phyloP scores from a whole-genome alignment of 2,113 vertebrate species.

The Rhinolophus sinicus region DNA sequence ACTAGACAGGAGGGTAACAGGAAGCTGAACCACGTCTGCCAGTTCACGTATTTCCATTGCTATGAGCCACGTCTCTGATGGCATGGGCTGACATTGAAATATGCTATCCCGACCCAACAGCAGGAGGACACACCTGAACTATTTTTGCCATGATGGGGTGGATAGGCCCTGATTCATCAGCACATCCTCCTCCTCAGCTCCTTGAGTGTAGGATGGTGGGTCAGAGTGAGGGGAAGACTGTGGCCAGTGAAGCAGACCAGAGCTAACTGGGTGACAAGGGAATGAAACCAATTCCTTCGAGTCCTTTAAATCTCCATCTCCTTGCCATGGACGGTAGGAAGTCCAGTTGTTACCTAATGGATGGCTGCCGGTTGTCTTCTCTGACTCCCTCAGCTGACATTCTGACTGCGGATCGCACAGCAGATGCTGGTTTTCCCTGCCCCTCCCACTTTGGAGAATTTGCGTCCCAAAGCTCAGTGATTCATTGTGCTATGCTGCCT shows the following conservation, averaged over 20 bases:
- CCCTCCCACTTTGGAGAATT: constrained; percentile 24
- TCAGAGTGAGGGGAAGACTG: neutral
- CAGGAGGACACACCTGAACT: neutral
- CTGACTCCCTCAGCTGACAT: neutral
- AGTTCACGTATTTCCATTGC: neutral
- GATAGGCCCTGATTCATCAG: neutral
- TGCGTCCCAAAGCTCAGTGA: constrained; percentile 25
- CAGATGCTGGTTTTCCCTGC: neutral
- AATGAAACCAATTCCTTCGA: neutral
- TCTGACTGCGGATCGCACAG: neutral
- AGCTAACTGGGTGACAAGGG: neutral
- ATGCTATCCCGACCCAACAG: neutral
- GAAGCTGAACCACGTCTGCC: constrained; percentile 8
- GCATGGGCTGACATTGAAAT: neutral
- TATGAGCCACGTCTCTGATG: neutral
- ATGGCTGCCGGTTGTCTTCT: neutral
- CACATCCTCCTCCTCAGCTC: neutral
- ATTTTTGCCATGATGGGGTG: neutral
- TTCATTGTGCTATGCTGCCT: constrained; percentile 49
- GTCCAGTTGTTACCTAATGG: neutral
- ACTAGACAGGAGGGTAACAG: neutral
- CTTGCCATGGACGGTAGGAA: neutral
- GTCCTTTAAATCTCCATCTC: neutral
- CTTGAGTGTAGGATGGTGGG: neutral
- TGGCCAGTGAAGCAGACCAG: neutral